Base-by-base conservation (phyloP, 2,113 vertebrate genomes). In the Vidua macroura region DNA sequence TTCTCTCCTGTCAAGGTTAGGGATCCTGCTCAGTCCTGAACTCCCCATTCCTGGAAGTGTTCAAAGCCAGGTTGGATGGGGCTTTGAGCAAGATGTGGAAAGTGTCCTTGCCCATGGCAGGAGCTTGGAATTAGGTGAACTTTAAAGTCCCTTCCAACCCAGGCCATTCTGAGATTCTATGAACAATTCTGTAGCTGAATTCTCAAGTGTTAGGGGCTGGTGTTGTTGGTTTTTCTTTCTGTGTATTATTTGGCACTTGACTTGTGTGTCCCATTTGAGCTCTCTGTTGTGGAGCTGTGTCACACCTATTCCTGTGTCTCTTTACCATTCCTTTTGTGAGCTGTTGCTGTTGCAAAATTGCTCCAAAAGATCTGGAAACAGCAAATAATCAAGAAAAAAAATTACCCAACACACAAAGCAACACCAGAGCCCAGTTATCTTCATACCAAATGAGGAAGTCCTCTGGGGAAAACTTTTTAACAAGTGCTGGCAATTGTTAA, bases 201-300 rank as follows among this genome's bases (percentile, higher is more conserved):
- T 39, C 12, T 59, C 3, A 1, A 1, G 10, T 43, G 13, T 13
- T 17, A 23, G 67, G 24, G 13, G 14, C 46, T 64, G 19, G 1
- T 3, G 2, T 11, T 66, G 18, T 30, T 76, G 31, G 0, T 11
- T 56, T 75, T 72, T 37, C 19, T 73, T 1, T 39, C 53, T 33
- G 10, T 22, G 25, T 52, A 17, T 52, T 43, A 51, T 24, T 59
- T 64, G n/a, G 7, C 19, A 7, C 7, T 75, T 43, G 15, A 14
- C n/a, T 82, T 14, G 20, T 51, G 28, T 44, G 21, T 10, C 7
- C 6, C 11, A 12, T 4, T 6, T 68, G 60, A 66, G 70, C 10
- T 68, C 59, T 46, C 16, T 63, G 17, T 14, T 73, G 24, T 77
- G 35, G 30, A 35, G 10, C 24, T 75, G 25, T 77, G 10, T 55